Evolutionary conservation across 2,797 vertebrate genomes (phyloP), one percentile per base, ranked within the genome.

Genomic region (Emys orbicularis): DNA sequence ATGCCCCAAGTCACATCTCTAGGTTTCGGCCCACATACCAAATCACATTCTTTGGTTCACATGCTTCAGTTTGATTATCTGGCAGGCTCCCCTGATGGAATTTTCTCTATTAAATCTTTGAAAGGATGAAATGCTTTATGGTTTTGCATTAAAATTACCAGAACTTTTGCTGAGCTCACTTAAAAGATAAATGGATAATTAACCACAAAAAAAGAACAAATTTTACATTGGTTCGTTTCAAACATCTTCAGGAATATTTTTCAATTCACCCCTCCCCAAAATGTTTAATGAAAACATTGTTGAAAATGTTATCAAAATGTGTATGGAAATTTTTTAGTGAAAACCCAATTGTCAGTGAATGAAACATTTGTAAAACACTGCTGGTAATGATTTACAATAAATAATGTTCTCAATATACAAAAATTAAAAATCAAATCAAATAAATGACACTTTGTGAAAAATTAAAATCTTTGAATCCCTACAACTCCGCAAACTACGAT

Each of bases 401-500:
- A 31, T 59, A 31, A 59, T 34, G 29, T 59, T 59, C 57, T 59
- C 57, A 59, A 27, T 12, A 31, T 59, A 59, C 57, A 59, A 25
- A 59, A 59, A 59, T 31, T 59, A 59, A 29, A 59, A 59, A 31
- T 59, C 15, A 59, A 59, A 59, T 31, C 25, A 53, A 21, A 53
- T 53, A 59, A 59, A 59, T 59, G 29, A 59, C 13, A 31, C 27
- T 59, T 59, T 15, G 57, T 31, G 29, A 59, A 29, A 59, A 59
- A 59, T 59, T 3, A 31, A 59, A 31, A 31, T 59, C 57, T 29
- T 65, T 34, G 84, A 84, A 52, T 9, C 4, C 59, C 96, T 96
- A 41, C 92, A 76, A 68, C n/a, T 68, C 9, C 9, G n/a, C 7
- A 68, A 52, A 81, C 93, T 91, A 96, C 93, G 96, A 95, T 59